These are phyloP conservation scores for Chromis chromis DNA, from an alignment of 2,797 vertebrate species.

Conservation along the genomic window DNA sequence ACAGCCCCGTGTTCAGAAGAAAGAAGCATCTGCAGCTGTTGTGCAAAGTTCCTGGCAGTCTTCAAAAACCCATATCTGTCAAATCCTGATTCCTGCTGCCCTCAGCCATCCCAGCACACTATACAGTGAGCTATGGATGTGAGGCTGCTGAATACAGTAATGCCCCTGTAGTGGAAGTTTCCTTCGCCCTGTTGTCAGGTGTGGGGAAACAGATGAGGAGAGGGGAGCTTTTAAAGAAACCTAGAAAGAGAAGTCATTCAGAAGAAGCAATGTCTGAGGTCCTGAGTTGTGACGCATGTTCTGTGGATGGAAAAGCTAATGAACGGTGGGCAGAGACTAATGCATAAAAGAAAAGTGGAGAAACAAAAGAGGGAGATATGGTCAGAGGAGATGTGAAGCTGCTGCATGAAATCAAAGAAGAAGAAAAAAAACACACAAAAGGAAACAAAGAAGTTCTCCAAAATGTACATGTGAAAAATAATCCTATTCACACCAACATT, in stretches of 20 bases:
- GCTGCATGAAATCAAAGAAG: not conserved
- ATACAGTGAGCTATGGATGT: not conserved
- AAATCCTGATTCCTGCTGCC: too few relatives aligned
- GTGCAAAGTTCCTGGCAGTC: too few relatives aligned
- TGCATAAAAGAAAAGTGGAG: slow-evolving; percentile 4
- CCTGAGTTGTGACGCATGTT: not conserved
- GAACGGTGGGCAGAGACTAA: not conserved
- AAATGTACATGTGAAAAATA: too few relatives aligned
- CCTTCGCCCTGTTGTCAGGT: not conserved
- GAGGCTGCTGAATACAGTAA: not conserved
- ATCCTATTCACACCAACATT: too few relatives aligned
- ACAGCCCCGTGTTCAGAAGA: too few relatives aligned
- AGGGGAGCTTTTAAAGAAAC: slow-evolving; percentile 19
- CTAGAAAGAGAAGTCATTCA: slow-evolving; percentile 45
- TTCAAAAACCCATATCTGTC: too few relatives aligned
- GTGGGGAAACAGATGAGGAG: not conserved
- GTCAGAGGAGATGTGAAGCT: not conserved
- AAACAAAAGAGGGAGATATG: not conserved
- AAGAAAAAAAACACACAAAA: not conserved
- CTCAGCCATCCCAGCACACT: too few relatives aligned
- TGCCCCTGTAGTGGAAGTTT: slow-evolving; percentile 15
- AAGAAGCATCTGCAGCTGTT: too few relatives aligned
- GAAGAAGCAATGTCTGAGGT: slow-evolving; percentile 39
- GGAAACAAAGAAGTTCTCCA: not conserved
- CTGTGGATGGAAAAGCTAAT: slow-evolving; percentile 30